phyloP scores from a whole-genome alignment of 2,797 vertebrate genomes.

The Tapera naevia region DNA sequence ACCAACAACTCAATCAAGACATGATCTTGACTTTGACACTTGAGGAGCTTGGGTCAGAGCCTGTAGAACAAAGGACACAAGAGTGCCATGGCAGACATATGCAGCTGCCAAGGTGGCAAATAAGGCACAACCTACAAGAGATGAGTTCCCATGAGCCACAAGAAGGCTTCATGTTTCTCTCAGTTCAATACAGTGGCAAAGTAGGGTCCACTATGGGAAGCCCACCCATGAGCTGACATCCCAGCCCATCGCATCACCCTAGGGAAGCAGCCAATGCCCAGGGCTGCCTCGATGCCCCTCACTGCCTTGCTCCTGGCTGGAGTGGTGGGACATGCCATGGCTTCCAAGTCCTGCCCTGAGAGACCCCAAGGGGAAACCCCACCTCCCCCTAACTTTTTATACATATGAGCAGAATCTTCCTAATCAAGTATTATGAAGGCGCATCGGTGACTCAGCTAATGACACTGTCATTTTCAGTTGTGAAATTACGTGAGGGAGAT shows the following conservation, averaged over 20 bases:
- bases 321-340: accelerated
- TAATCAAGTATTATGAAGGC: background rate
- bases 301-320: background rate
- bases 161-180: accelerated
- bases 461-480: slow-evolving; percentile 22
- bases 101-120: background rate
- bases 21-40: accelerated
- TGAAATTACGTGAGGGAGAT: slow-evolving; percentile 2
- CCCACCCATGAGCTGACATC: too few species aligned
- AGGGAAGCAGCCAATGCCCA: accelerated
- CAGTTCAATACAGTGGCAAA: background rate
- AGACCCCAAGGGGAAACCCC: background rate
- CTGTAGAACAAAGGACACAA: background rate
- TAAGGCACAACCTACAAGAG: background rate
- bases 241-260: background rate
- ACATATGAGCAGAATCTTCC: background rate
- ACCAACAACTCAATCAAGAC: background rate
- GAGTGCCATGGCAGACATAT: accelerated
- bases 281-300: background rate
- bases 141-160: background rate
- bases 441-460: slow-evolving; percentile 4
- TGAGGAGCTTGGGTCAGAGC: background rate
- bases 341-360: background rate
- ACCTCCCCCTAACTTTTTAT: background rate
- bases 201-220: accelerated